A percentile compares a stretch with the other conserved stretches of the same genome.
Conservation (phyloP, 2,888 invertebrate species). For the Caenorhabditis auriculariae region DNA sequence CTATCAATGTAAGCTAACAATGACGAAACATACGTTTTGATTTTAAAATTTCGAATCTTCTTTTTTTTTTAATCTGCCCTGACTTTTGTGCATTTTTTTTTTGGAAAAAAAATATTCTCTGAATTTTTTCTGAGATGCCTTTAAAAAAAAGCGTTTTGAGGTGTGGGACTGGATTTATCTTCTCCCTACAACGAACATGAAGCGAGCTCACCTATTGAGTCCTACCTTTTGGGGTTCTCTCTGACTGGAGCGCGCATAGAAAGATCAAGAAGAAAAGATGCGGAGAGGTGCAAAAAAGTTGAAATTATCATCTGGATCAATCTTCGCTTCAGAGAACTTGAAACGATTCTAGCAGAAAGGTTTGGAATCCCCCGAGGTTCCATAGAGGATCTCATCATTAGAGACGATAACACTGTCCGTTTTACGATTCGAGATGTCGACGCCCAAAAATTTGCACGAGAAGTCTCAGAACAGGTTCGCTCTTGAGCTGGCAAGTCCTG, state of each 20-base stretch:
- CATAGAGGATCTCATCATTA: slow-evolving; percentile 36
- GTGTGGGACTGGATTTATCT: slow-evolving; percentile 41
- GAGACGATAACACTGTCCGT: slow-evolving; percentile 46
- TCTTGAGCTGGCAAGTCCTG: background rate
- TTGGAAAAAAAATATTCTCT: too few species aligned
- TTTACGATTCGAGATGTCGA: slow-evolving; percentile 46
- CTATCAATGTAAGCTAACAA: too few species aligned
- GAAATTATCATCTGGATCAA: background rate
- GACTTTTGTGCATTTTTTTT: too few species aligned
- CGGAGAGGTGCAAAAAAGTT: slow-evolving; percentile 23
- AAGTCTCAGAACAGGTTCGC: slow-evolving; percentile 45
- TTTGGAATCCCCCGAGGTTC: slow-evolving; percentile 27
- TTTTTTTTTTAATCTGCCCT: too few species aligned
- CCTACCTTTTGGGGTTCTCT: slow-evolving; percentile 48
- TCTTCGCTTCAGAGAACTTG: background rate
- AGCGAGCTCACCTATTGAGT: slow-evolving; percentile 19
- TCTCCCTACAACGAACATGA: slow-evolving; percentile 35
- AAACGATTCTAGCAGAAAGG: slow-evolving; percentile 5
- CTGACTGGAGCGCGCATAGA: slow-evolving; percentile 44
- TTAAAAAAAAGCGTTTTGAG: slow-evolving; percentile 27
- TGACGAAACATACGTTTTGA: too few species aligned
- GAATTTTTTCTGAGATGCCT: too few species aligned
- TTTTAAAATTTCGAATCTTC: too few species aligned
- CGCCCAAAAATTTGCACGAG: slow-evolving; percentile 39
- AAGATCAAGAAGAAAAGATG: slow-evolving; percentile 21